Evolutionary conservation across 2,888 invertebrate genomes (phyloP), one percentile per base, ranked within the genome.

Genomic region (Zootermopsis nevadensis): DNA sequence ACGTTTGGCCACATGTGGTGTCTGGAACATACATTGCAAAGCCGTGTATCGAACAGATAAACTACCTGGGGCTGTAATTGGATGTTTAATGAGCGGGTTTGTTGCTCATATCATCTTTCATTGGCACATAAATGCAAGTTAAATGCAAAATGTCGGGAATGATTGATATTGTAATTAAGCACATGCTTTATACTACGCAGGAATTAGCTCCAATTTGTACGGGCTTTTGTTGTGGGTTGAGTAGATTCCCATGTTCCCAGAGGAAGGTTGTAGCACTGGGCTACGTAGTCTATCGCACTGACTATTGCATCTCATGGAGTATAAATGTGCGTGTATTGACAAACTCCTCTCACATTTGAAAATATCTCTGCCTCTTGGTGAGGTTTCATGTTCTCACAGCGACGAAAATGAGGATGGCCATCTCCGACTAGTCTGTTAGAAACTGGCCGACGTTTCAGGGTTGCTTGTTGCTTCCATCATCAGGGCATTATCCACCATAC

Each of bases 201-300:
- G 72, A 81, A 69, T 81, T 81, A 81, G 81, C 81, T 81, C 72
- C 31, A 81, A 81, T 81, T 69, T 81, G 81, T 81, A 81, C 81
- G 24, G 30, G 69, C 81, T 81, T 81, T 81, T 69, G 81, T 81
- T 81, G 24, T 8, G 27, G 42, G 72, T 30, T 31, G 69, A 81
- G 81, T 81, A 55, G 74, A 74, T 81, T 81, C 81, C 31, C 81
- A 35, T 81, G 81, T 81, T 81, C 33, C 74, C 74, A n/a, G 42
- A 35, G 69, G 69, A 33, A 15, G 33, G 6, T 69, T 2, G 33
- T 1, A 15, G 69, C 7, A 22, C 33, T 22, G 69, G 69, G 69
- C 33, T 69, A 33, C 30, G 15, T 33, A 30, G 19, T 6, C 33
- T 10, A 33, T 6, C 33, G 19, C 15, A 30, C 2, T 31, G 69